Evolutionary conservation across 1,140 invertebrate genomes (phyloP).

Genomic region (Euura saliciscinereae): DNA sequence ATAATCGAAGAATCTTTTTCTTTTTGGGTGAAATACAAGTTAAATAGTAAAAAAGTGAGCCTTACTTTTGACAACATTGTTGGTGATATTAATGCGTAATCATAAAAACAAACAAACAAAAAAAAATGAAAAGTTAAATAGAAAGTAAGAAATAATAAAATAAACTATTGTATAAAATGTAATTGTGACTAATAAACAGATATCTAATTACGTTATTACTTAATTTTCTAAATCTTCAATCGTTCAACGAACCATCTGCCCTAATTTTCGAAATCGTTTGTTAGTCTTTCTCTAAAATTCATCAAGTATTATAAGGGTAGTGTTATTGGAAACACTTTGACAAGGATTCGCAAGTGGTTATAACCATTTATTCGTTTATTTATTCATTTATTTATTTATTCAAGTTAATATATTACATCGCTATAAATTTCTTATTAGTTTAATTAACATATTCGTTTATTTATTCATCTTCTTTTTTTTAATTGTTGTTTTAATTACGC

Average conservation of each 20-base stretch:
- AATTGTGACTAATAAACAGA: not conserved
- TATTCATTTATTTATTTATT: slow-evolving; percentile 31
- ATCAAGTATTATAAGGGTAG: too few relatives aligned
- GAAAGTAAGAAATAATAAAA: not conserved
- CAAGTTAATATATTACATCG: slow-evolving; percentile 46
- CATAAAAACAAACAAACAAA: too few relatives aligned
- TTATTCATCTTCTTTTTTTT: too few relatives aligned
- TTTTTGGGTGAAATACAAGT: not conserved
- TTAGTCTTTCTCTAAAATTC: too few relatives aligned
- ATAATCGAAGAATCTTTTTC: too few relatives aligned
- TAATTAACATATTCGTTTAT: not conserved
- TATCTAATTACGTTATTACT: too few relatives aligned
- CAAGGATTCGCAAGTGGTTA: not conserved
- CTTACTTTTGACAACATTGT: slow-evolving; percentile 8
- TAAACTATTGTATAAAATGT: not conserved
- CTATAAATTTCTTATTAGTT: slow-evolving; percentile 43
- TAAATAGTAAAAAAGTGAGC: not conserved
- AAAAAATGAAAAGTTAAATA: too few relatives aligned
- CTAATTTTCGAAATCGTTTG: too few relatives aligned
- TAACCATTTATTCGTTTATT: slow-evolving; percentile 3
- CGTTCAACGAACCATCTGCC: too few relatives aligned
- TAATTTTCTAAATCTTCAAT: too few relatives aligned
- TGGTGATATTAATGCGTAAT: slow-evolving; percentile 3
- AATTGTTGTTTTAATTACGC: slow-evolving; percentile 26
- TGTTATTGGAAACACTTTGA: too few relatives aligned